phyloP scores from a whole-genome alignment of 2,797 vertebrate species.

The Acipenser ruthenus region DNA sequence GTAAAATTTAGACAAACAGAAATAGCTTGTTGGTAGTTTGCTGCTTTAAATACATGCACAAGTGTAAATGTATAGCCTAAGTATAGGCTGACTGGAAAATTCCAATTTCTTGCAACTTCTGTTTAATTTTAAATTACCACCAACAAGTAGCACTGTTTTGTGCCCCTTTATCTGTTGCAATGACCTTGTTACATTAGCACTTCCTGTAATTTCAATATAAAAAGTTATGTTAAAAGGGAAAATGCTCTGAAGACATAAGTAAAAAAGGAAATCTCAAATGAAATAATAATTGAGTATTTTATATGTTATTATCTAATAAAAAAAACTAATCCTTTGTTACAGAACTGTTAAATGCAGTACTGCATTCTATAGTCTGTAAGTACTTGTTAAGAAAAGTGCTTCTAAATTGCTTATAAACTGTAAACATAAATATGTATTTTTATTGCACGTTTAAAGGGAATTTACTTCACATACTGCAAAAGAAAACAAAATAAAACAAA shows the following conservation, averaged over 20 bases:
- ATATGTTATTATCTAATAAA: slow-evolving; percentile 57
- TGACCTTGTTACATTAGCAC: slow-evolving; percentile 14
- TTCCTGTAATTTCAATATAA: slow-evolving; percentile 29
- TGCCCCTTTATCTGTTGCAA: slow-evolving; percentile 40
- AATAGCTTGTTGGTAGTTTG: slow-evolving; percentile 57
- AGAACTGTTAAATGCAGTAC: slow-evolving; percentile 69
- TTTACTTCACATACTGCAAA: slow-evolving; percentile 73
- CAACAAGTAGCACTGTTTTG: slow-evolving; percentile 39
- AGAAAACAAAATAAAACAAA: slow-evolving; percentile 31
- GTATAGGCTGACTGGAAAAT: slow-evolving; percentile 45
- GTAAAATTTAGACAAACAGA: slow-evolving; percentile 42
- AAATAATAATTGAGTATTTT: slow-evolving; percentile 60
- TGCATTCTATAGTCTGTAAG: slow-evolving; percentile 78
- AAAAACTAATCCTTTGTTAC: slow-evolving; percentile 62
- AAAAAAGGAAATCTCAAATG: slow-evolving; percentile 64
- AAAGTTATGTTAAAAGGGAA: slow-evolving; percentile 55
- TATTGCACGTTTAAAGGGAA: slow-evolving; percentile 94
- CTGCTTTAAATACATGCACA: slow-evolving; percentile 60
- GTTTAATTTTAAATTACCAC: slow-evolving; percentile 24
- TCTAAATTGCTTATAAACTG: slow-evolving; percentile 90
- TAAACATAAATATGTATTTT: slow-evolving; percentile 90
- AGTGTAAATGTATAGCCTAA: slow-evolving; percentile 45
- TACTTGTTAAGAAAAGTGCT: slow-evolving; percentile 86
- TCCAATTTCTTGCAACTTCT: slow-evolving; percentile 41
- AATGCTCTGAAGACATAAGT: slow-evolving; percentile 59